Percentiles rank a stretch among this genome's conserved stretches.
These are phyloP conservation scores for Sapajus apella DNA, from an alignment of 2,113 vertebrate genomes.

Conservation along the genomic window DNA sequence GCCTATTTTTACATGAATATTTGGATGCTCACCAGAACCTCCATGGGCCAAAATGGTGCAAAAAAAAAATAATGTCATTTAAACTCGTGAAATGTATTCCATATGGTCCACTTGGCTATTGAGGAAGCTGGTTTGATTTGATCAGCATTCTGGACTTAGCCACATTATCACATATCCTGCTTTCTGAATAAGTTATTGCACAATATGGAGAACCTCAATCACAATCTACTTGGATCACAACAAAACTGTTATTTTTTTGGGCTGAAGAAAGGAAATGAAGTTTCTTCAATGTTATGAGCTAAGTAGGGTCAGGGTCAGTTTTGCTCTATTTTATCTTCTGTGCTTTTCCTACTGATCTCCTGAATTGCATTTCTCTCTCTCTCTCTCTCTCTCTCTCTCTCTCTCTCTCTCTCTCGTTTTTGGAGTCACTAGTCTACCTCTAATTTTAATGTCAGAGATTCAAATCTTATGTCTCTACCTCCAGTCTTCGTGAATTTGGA, in stretches of 20 bases:
- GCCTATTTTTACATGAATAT: neutral
- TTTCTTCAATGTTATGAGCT: neutral
- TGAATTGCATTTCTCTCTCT: neutral
- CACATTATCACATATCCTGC: neutral
- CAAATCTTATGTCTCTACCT: neutral
- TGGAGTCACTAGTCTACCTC: neutral
- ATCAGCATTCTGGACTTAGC: neutral
- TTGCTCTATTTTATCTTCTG: neutral
- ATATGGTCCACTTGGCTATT: neutral
- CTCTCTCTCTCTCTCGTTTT: neutral
- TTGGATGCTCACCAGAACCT: slow-evolving; percentile 6
- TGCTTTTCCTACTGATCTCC: neutral
- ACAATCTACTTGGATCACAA: neutral
- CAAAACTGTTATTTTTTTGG: neutral
- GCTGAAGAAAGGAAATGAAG: neutral
- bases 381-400: too few species aligned
- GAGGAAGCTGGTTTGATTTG: neutral
- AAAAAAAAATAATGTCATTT: neutral
- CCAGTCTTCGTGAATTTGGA: neutral
- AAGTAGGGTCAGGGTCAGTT: neutral
- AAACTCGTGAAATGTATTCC: neutral
- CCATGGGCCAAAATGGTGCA: neutral
- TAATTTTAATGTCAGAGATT: neutral
- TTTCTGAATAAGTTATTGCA: neutral
- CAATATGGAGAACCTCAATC: neutral